Percentiles rank a stretch among this genome's conserved stretches.
Conservation (phyloP, 1,140 invertebrate genomes). For the Odontomachus brunneus region DNA sequence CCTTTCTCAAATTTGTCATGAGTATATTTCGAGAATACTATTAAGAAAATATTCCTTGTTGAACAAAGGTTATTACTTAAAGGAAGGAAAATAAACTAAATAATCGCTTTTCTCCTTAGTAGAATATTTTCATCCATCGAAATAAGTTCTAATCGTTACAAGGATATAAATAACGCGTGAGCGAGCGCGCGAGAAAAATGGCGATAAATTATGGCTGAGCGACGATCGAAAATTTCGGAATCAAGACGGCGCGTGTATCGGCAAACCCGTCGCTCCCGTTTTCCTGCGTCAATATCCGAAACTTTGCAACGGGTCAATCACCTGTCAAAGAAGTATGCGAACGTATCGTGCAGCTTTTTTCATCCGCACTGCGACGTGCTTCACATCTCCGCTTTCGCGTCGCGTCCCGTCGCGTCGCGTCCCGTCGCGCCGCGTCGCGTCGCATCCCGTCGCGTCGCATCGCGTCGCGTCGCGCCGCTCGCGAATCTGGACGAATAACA, state of each 20-base stretch:
- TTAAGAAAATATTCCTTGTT: no score
- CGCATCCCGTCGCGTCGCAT: conserved; percentile 11
- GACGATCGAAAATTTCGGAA: background rate
- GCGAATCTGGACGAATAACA: conserved; percentile 47
- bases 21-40: no score
- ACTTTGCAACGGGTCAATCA: conserved; percentile 47
- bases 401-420: no score
- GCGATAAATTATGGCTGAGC: background rate
- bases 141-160: no score
- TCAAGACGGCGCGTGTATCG: background rate
- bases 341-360: conserved; percentile 36
- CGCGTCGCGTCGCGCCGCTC: conserved; percentile 32
- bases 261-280: conserved; percentile 21
- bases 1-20: no score
- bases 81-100: no score
- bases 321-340: conserved; percentile 53
- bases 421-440: conserved; percentile 5
- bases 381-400: conserved; percentile 36
- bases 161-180: background rate
- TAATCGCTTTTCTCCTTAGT: no score
- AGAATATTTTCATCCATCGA: no score
- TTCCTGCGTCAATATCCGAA: conserved; percentile 38
- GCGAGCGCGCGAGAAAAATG: background rate
- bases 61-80: no score
- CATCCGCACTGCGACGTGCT: conserved; percentile 38